These are phyloP conservation scores for Synchiropus splendidus DNA, from an alignment of 2,113 vertebrate species.

Conservation along the genomic window DNA sequence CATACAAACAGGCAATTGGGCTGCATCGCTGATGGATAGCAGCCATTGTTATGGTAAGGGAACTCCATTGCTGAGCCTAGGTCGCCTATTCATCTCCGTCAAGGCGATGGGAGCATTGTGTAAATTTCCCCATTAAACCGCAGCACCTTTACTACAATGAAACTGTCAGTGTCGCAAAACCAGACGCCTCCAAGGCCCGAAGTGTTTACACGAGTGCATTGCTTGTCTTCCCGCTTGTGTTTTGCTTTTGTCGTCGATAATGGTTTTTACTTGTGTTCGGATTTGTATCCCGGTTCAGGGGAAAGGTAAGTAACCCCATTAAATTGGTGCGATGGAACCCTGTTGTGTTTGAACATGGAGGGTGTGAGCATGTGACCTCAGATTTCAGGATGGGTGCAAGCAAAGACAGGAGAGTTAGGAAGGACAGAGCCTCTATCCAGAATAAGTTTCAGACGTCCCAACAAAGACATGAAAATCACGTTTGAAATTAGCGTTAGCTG, in stretches of 20 bases:
- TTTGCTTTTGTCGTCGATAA: slow-evolving; percentile 8
- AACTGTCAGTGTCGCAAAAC: slow-evolving; percentile 24
- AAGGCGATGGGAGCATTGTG: slow-evolving; percentile 46
- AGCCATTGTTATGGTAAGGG: slow-evolving; percentile 56
- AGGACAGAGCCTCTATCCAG: no score
- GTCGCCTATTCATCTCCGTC: slow-evolving; percentile 49
- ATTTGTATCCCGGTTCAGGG: slow-evolving; percentile 14
- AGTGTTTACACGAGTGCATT: slow-evolving; percentile 23
- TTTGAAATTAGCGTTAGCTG: no score
- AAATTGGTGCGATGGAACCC: background rate
- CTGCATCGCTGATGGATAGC: slow-evolving; percentile 39
- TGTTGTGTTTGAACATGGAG: slow-evolving; percentile 4
- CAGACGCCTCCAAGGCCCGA: slow-evolving; percentile 4
- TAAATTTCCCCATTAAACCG: slow-evolving; percentile 39
- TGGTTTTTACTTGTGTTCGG: slow-evolving; percentile 13
- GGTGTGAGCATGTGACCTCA: slow-evolving; percentile 3
- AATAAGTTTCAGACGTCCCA: no score
- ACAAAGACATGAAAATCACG: no score
- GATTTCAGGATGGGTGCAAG: slow-evolving; percentile 4
- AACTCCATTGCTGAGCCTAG: slow-evolving; percentile 25
- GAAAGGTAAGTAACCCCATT: slow-evolving; percentile 30
- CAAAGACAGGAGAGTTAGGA: slow-evolving; percentile 4
- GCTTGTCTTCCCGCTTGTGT: slow-evolving; percentile 18
- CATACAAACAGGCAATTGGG: slow-evolving; percentile 49
- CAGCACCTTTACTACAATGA: slow-evolving; percentile 37